Percentiles rank a stretch among this genome's conserved stretches.
phyloP scores from a whole-genome alignment of 2,797 vertebrate species.

The Sorex maritimensis region DNA sequence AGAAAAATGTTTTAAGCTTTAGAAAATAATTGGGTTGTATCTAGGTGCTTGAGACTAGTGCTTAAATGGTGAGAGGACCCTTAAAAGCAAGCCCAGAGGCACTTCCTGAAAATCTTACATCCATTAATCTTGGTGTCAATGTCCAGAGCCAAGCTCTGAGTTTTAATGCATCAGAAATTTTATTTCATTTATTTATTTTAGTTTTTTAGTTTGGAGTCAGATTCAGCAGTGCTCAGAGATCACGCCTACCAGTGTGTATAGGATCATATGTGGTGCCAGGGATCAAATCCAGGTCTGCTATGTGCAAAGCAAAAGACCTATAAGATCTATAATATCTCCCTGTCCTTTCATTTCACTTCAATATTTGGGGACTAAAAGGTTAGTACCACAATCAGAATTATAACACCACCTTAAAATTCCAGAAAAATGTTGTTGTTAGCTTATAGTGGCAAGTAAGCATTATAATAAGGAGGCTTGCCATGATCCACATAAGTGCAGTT shows the following conservation, averaged over 20 bases:
- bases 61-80: neutral
- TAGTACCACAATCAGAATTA: neutral
- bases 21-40: conserved; percentile 25
- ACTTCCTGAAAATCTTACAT: neutral
- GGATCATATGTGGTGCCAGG: too few relatives aligned
- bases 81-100: fast-evolving
- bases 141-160: neutral
- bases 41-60: neutral
- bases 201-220: too few relatives aligned
- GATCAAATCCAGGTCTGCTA: too few relatives aligned
- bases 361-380: too few relatives aligned
- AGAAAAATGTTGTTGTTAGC: conserved; percentile 6
- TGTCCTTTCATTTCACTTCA: too few relatives aligned
- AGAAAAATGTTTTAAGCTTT: conserved; percentile 36
- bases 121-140: neutral
- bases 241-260: too few relatives aligned
- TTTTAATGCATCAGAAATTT: conserved; percentile 39
- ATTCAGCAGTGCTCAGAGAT: too few relatives aligned
- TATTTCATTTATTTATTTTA: too few relatives aligned
- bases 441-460: conserved; percentile 27
- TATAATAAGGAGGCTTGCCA: neutral
- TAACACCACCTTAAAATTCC: neutral
- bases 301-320: too few relatives aligned
- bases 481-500: neutral
- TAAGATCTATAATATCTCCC: too few relatives aligned